Evolutionary conservation across 1,140 invertebrate species (phyloP).

Genomic region (Drosophila ogumai): DNA sequence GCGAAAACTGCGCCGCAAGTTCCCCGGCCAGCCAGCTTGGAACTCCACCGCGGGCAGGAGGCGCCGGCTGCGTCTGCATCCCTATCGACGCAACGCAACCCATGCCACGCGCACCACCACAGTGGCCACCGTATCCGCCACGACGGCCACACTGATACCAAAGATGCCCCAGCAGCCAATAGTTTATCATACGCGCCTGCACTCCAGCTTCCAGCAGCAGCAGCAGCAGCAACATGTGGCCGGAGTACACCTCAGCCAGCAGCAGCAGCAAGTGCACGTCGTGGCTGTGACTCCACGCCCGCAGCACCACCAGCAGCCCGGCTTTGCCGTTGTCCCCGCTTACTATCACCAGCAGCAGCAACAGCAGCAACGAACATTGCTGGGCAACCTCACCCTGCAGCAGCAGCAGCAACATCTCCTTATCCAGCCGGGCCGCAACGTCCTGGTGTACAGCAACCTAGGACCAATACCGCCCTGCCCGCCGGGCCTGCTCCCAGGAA

Average conservation of each 20-base stretch:
- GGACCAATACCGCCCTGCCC: constrained; percentile 76
- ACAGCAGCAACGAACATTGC: constrained; percentile 64
- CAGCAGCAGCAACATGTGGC: constrained; percentile 55
- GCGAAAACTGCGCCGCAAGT: constrained; percentile 71
- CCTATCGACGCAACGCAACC: constrained; percentile 65
- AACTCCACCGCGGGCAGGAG: constrained; percentile 56
- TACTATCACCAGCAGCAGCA: constrained; percentile 65
- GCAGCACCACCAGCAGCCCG: constrained; percentile 52
- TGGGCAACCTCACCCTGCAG: constrained; percentile 63
- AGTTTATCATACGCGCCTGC: constrained; percentile 55
- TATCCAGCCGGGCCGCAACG: constrained; percentile 72
- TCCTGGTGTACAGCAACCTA: constrained; percentile 76
- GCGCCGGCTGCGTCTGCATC: constrained; percentile 58
- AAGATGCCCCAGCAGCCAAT: constrained; percentile 68
- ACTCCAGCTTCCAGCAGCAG: constrained; percentile 60
- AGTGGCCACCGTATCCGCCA: constrained; percentile 54
- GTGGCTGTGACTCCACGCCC: constrained; percentile 61
- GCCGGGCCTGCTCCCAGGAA: constrained; percentile 60
- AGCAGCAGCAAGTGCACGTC: constrained; percentile 63
- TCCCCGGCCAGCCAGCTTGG: constrained; percentile 30
- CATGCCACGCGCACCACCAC: constrained; percentile 74
- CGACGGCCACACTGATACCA: constrained; percentile 65
- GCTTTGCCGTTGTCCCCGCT: constrained; percentile 46
- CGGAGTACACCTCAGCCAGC: constrained; percentile 37
- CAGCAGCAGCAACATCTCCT: constrained; percentile 71